These are phyloP conservation scores for Cephalopachus bancanus DNA, from an alignment of 2,797 vertebrate genomes.

Conservation along the genomic window DNA sequence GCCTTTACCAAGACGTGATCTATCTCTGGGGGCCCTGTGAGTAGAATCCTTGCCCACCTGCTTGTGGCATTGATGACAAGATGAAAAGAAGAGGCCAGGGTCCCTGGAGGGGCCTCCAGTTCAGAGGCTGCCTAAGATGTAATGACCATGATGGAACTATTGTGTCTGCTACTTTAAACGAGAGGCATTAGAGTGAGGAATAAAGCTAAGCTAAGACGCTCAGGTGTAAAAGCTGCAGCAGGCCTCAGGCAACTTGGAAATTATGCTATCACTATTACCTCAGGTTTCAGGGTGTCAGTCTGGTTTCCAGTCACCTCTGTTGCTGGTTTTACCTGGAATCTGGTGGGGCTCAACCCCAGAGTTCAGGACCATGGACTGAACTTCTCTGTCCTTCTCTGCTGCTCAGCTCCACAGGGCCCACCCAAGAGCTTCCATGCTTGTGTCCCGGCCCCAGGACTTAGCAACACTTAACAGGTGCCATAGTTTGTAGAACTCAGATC, in stretches of 20 bases:
- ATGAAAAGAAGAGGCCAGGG: neutral
- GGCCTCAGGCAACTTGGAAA: neutral
- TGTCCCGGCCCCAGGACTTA: neutral
- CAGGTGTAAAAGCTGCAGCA: neutral
- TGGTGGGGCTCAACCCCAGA: neutral
- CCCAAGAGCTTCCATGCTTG: neutral
- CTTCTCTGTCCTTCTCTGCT: neutral
- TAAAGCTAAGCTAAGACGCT: neutral
- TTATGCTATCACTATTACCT: neutral
- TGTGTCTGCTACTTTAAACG: neutral
- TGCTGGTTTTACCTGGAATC: neutral
- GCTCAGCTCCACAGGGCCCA: neutral
- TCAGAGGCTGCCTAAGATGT: neutral
- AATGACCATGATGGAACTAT: neutral
- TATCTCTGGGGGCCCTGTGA: neutral
- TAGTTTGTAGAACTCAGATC: neutral
- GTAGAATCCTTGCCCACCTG: neutral
- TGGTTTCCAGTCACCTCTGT: neutral
- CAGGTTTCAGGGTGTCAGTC: neutral
- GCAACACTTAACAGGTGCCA: neutral
- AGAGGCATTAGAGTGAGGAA: neutral
- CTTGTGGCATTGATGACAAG: neutral
- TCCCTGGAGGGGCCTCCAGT: neutral
- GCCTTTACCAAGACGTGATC: neutral
- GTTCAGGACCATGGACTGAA: neutral